Base-by-base conservation (phyloP, 2,797 vertebrate genomes). In the Helostoma temminkii region DNA sequence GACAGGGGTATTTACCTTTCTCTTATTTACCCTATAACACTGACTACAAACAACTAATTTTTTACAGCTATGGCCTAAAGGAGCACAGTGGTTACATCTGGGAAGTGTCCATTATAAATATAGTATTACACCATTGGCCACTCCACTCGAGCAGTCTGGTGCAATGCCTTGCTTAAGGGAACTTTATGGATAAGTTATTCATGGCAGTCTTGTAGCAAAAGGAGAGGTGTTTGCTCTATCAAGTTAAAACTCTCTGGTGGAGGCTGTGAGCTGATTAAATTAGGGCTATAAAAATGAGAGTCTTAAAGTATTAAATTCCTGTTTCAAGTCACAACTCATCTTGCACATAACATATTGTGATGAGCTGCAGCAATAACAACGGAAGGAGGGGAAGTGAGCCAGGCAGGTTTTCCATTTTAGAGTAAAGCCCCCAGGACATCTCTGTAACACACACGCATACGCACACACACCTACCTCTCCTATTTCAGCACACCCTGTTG, bases 311-410 rank as follows among this genome's bases (percentile, higher is more conserved):
- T 92, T 89, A 90, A 82, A 88, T 86, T 80, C 78, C 80, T 76
- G 78, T 89, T 84, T 89, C 82, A 85, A 89, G 87, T 89, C 90
- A 84, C 84, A 88, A 89, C 89, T 91, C 84, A 88, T 86, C 88
- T 74, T 91, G 83, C 80, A 61, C 58, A 68, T 62, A 89, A 83
- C 82, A 74, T 80, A 83, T 83, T 83, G 82, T 81, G 84, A 88
- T 89, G 85, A 83, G 89, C 80, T 71, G 68, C 53, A 42, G 83
- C 78, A 88, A 83, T 87, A 89, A 90, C 84, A 81, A 80, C 25
- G 59, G 76, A 74, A 84, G 78, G 56, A 80, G 82, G 52, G 63
- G 56, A 86, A 84, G 80, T 56, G 58, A 82, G 81, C 63, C 65
- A 78, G 68, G 57, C 74, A 76, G 85, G 74, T 85, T 88, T 87